A percentile compares a stretch with the other conserved stretches of the same genome.
Conservation (phyloP, 2,888 invertebrate genomes). For the Colletes collaris region DNA sequence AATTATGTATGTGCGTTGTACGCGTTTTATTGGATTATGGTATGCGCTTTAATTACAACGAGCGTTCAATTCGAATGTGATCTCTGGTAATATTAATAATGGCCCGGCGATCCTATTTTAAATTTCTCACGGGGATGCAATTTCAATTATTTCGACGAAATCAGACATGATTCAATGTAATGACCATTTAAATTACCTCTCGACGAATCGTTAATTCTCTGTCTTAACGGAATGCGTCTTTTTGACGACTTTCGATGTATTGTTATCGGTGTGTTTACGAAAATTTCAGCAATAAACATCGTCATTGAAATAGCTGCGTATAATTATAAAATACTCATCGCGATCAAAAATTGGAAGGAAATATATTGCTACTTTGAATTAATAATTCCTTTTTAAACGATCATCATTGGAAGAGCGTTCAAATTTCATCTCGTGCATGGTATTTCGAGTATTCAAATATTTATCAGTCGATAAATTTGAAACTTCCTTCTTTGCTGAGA, state of each 20-base stretch:
- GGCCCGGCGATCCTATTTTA: slow-evolving; percentile 18
- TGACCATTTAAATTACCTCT: background rate
- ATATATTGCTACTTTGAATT: background rate
- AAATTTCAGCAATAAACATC: too few relatives aligned
- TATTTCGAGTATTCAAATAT: background rate
- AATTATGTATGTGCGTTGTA: slow-evolving; percentile 45
- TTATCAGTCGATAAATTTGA: background rate
- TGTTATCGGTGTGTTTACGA: too few relatives aligned
- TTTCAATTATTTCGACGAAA: slow-evolving; percentile 34
- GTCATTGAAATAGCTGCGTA: too few relatives aligned
- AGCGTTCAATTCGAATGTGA: slow-evolving; percentile 22
- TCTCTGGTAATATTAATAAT: slow-evolving; percentile 37
- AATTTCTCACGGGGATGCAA: slow-evolving; percentile 29
- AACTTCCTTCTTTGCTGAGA: background rate
- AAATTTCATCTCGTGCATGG: too few relatives aligned
- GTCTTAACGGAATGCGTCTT: too few relatives aligned
- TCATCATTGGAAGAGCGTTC: too few relatives aligned
- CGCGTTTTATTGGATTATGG: slow-evolving; percentile 46
- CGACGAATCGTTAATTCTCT: slow-evolving; percentile 9
- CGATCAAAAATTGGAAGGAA: background rate
- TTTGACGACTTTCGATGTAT: too few relatives aligned
- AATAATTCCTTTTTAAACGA: background rate
- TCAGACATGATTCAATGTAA: background rate
- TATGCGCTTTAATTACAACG: slow-evolving; percentile 47
- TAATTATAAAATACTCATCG: too few relatives aligned